These are phyloP conservation scores for Spilarctia lutea DNA, from an alignment of 2,888 invertebrate species.

Conservation along the genomic window DNA sequence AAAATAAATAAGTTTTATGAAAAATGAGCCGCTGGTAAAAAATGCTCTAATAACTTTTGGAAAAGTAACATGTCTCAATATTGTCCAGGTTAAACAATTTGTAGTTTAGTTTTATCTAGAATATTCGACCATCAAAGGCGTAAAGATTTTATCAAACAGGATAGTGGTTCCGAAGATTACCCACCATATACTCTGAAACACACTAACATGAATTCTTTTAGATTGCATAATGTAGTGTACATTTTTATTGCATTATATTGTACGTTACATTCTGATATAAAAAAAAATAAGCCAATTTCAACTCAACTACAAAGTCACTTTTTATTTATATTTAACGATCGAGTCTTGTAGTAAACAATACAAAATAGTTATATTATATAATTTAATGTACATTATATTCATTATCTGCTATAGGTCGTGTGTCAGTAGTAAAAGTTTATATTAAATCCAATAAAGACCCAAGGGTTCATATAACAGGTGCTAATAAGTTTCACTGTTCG, in stretches of 20 bases:
- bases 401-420: background rate
- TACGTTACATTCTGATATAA: background rate
- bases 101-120: background rate
- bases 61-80: no score
- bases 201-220: background rate
- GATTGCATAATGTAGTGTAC: background rate
- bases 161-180: background rate
- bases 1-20: no score
- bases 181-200: background rate
- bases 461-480: slow-evolving; percentile 42
- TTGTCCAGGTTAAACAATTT: background rate
- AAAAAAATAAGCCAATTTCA: background rate
- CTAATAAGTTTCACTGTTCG: slow-evolving; percentile 54
- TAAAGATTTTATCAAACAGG: background rate
- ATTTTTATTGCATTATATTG: background rate
- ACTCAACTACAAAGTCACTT: background rate
- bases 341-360: background rate
- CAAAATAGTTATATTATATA: background rate
- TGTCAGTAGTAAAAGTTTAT: slow-evolving; percentile 45
- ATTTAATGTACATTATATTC: slow-evolving; percentile 2
- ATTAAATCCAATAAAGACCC: slow-evolving; percentile 37
- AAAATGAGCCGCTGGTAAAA: no score
- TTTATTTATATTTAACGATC: background rate
- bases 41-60: no score
- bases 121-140: background rate